Percentiles rank a stretch among this genome's conserved stretches.
These are phyloP conservation scores for Eutolmus rufibarbis DNA, from an alignment of 2,888 invertebrate species.

Conservation along the genomic window DNA sequence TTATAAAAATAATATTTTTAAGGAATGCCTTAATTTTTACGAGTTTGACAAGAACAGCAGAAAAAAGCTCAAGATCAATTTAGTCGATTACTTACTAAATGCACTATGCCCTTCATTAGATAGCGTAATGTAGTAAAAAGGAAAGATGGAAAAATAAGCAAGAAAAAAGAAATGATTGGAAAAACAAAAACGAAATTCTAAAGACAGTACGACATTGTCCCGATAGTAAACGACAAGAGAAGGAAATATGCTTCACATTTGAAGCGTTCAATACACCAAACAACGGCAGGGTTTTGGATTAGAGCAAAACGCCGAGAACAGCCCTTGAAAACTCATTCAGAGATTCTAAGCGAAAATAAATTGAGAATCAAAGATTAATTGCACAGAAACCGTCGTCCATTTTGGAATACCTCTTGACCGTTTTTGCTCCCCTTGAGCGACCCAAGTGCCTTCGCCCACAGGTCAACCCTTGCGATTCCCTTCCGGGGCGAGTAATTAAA, in stretches of 20 bases:
- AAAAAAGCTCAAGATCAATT: neutral
- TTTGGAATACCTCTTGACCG: neutral
- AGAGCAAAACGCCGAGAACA: neutral
- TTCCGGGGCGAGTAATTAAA: neutral
- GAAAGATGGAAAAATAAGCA: neutral
- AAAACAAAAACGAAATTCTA: neutral
- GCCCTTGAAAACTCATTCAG: neutral
- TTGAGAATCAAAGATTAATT: neutral
- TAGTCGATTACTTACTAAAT: neutral
- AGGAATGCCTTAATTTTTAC: too few relatives aligned
- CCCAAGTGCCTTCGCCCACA: neutral
- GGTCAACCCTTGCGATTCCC: neutral
- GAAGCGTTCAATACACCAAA: neutral
- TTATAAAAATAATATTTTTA: too few relatives aligned
- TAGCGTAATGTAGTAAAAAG: neutral
- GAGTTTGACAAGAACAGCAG: neutral
- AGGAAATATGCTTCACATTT: neutral
- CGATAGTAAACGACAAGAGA: neutral
- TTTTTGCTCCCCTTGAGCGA: neutral
- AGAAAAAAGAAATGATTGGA: neutral
- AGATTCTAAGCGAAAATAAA: neutral
- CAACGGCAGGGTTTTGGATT: neutral
- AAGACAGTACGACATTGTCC: neutral
- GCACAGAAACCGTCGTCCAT: neutral
- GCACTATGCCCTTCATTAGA: neutral